Conservation (phyloP, 2,797 vertebrate species). For the Pseudotriccus pelzelni region DNA sequence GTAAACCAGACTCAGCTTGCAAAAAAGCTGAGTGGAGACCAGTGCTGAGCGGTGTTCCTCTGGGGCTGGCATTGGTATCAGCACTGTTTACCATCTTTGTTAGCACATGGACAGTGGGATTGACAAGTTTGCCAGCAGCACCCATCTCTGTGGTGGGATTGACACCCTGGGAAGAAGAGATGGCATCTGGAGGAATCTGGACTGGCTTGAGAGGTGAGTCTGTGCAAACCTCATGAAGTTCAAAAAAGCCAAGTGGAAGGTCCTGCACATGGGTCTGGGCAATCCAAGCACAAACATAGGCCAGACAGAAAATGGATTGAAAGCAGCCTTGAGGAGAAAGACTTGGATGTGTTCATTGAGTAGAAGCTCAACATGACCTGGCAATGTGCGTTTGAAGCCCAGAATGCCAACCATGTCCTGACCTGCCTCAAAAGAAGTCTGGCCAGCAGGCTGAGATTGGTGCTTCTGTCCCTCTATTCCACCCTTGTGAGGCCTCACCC, state of each 20-base stretch:
- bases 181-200: neutral
- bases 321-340: neutral
- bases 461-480: neutral
- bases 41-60: neutral
- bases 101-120: neutral
- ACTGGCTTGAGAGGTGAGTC: neutral
- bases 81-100: neutral
- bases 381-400: neutral
- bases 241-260: neutral
- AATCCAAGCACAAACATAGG: neutral
- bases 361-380: neutral
- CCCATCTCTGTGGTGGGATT: neutral
- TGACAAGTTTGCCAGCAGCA: neutral
- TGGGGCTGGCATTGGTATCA: neutral
- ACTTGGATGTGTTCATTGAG: neutral
- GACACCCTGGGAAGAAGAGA: neutral
- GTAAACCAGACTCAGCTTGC: neutral
- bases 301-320: neutral
- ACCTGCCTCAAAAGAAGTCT: neutral
- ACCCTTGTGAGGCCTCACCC: neutral
- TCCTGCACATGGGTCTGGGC: fast-evolving
- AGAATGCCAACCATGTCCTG: neutral
- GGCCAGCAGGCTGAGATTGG: fast-evolving
- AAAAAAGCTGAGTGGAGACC: neutral
- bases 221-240: neutral